Evolutionary conservation across 1,140 invertebrate species (phyloP).

Genomic region (Drosophila subobscura): DNA sequence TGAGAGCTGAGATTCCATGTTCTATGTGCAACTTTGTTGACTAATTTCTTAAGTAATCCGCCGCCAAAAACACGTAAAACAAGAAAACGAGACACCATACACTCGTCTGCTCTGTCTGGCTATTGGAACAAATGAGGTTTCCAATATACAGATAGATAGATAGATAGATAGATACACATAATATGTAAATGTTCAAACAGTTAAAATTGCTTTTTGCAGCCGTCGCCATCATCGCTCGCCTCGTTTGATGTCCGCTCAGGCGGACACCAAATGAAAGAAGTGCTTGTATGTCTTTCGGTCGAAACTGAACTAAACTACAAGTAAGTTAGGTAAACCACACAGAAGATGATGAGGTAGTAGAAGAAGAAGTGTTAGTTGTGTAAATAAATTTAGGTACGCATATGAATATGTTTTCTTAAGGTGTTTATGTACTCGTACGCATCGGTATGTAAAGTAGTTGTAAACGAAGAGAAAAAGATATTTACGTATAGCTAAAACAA

Average conservation of each 20-base stretch:
- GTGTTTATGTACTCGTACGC: slow-evolving; percentile 46
- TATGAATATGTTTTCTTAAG: slow-evolving; percentile 54
- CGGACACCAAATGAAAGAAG: slow-evolving; percentile 67
- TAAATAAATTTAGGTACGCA: slow-evolving; percentile 72
- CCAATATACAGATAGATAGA: slow-evolving; percentile 38
- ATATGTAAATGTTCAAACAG: slow-evolving; percentile 65
- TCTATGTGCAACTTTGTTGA: slow-evolving; percentile 80
- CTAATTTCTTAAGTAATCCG: slow-evolving; percentile 80
- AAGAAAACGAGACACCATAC: slow-evolving; percentile 34
- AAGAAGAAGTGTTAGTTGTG: slow-evolving; percentile 74
- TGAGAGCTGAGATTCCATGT: slow-evolving; percentile 33
- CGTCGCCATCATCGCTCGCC: slow-evolving; percentile 70
- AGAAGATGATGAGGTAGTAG: slow-evolving; percentile 28
- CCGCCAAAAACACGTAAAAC: slow-evolving; percentile 55
- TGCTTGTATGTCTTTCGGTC: slow-evolving; percentile 64
- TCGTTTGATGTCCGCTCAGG: slow-evolving; percentile 67
- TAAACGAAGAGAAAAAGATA: slow-evolving; percentile 50
- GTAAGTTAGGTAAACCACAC: slow-evolving; percentile 61
- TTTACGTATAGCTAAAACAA: slow-evolving; percentile 43
- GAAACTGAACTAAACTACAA: slow-evolving; percentile 51
- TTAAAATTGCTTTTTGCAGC: slow-evolving; percentile 73
- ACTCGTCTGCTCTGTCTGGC: slow-evolving; percentile 10
- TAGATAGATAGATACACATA: slow-evolving; percentile 27
- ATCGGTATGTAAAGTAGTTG: slow-evolving; percentile 71
- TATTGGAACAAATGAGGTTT: slow-evolving; percentile 56